Conservation (phyloP, 1,140 invertebrate genomes). For the Ridgeia piscesae region DNA sequence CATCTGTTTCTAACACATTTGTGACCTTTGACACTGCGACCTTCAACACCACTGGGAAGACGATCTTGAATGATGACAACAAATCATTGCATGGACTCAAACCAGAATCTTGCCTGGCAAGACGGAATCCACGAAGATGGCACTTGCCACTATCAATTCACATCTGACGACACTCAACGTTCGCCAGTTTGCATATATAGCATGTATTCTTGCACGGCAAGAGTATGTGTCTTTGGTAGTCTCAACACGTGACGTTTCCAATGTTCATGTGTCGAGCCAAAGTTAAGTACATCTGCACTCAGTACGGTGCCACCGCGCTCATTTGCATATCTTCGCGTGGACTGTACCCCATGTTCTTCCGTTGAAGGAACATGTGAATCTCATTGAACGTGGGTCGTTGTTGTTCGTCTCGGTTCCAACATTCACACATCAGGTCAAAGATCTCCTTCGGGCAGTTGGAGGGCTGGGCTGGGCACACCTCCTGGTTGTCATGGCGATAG, state of each 20-base stretch:
- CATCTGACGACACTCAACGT: not conserved
- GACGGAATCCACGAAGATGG: not conserved
- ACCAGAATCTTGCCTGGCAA: not conserved
- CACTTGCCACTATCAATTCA: not conserved
- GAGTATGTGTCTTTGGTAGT: not conserved
- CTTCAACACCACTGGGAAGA: not conserved
- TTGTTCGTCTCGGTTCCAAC: conserved; percentile 23
- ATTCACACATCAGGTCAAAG: conserved; percentile 26
- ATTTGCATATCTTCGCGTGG: conserved; percentile 25
- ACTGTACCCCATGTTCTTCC: conserved; percentile 75
- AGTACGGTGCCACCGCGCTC: not conserved
- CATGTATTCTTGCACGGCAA: not conserved
- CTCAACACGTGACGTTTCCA: not conserved
- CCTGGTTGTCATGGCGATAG: conserved; percentile 50
- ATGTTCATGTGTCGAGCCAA: not conserved
- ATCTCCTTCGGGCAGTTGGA: conserved; percentile 48
- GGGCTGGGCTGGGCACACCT: conserved; percentile 48
- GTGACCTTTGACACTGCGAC: not conserved
- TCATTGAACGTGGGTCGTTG: conserved; percentile 77
- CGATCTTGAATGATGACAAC: not conserved
- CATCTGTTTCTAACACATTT: not conserved
- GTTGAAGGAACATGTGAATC: conserved; percentile 82
- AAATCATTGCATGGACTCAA: not conserved
- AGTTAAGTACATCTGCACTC: not conserved
- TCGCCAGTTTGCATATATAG: not conserved